These are phyloP conservation scores for Ormia ochracea DNA, from an alignment of 2,888 invertebrate species.

Conservation along the genomic window DNA sequence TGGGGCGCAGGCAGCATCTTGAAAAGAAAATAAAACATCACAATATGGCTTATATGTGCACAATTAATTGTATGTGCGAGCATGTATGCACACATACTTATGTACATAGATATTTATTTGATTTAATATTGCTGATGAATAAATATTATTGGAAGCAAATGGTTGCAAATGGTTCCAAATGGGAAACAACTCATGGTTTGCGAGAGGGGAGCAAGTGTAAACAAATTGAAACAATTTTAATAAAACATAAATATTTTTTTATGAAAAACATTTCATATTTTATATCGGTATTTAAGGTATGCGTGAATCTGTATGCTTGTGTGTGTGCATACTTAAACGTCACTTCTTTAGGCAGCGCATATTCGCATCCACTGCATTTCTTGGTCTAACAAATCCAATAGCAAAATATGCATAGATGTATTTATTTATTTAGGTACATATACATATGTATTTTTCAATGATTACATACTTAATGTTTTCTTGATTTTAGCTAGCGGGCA, in stretches of 20 bases:
- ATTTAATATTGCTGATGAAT: constrained; percentile 28
- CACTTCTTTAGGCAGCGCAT: constrained; percentile 32
- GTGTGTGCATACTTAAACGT: not conserved
- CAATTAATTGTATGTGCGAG: constrained; percentile 36
- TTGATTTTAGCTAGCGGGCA: not conserved
- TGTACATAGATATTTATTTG: constrained; percentile 53
- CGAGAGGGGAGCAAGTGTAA: not conserved
- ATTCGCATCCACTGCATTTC: constrained; percentile 16
- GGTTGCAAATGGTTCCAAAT: constrained; percentile 44
- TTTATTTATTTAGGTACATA: no score
- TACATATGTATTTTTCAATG: not conserved
- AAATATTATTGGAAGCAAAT: constrained; percentile 55
- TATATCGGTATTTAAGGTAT: not conserved
- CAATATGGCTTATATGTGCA: constrained; percentile 46
- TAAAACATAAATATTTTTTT: not conserved
- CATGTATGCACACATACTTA: no score
- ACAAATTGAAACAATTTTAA: not conserved
- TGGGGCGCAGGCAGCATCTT: constrained; percentile 33
- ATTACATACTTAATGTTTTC: not conserved
- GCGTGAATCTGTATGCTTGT: not conserved
- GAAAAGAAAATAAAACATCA: not conserved
- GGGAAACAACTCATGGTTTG: not conserved
- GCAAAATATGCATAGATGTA: not conserved
- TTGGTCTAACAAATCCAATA: not conserved
- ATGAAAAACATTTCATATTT: not conserved